Percentiles rank a stretch among this genome's conserved stretches.
phyloP scores from a whole-genome alignment of 2,113 vertebrate genomes.

The Halichoerus grypus region DNA sequence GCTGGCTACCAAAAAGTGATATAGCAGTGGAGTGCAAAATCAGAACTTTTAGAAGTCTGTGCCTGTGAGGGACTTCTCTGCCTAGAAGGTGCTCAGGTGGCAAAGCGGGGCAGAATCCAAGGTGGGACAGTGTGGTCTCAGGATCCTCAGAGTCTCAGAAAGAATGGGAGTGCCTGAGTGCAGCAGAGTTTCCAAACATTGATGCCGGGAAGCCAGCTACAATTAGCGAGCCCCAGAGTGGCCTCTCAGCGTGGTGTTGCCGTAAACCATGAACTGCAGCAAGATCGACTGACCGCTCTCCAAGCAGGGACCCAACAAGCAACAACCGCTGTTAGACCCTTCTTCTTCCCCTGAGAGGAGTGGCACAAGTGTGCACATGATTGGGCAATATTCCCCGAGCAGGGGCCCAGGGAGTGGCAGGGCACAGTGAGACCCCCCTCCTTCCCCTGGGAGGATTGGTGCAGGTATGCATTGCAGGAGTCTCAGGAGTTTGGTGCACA shows the following conservation, averaged over 20 bases:
- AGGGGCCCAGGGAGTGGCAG: neutral
- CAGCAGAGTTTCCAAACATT: neutral
- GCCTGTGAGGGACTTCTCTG: neutral
- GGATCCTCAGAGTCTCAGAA: neutral
- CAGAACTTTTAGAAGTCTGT: neutral
- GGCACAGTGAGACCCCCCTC: neutral
- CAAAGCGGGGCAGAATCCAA: neutral
- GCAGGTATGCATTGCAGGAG: neutral
- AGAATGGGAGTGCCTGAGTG: neutral
- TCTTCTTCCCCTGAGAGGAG: neutral
- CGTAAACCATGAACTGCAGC: neutral
- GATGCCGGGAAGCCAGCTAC: neutral
- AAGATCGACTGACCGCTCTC: neutral
- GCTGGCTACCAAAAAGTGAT: neutral
- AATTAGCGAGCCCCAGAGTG: neutral
- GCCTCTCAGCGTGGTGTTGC: neutral
- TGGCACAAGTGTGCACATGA: neutral
- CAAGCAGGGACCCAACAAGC: neutral
- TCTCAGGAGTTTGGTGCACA: neutral
- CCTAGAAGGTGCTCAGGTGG: neutral
- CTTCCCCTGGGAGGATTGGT: neutral
- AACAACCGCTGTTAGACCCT: neutral
- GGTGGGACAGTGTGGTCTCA: neutral
- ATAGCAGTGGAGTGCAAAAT: neutral
- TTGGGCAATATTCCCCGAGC: neutral